Base-by-base conservation (phyloP, 2,113 vertebrate genomes). In the zebrafish (Danio rerio) region DNA sequence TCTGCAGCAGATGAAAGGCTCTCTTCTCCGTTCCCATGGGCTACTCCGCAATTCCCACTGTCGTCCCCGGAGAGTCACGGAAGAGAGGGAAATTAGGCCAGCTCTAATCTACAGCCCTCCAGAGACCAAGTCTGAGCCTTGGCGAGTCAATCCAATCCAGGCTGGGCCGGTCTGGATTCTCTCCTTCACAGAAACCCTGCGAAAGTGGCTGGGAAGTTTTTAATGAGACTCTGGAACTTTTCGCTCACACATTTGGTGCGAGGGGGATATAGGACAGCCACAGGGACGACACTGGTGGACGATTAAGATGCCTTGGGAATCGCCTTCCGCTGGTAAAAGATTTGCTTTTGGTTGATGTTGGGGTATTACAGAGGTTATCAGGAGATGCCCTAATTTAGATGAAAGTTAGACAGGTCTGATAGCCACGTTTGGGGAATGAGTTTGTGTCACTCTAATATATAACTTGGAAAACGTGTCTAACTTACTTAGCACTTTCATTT, bases 1-100 rank as follows among this genome's bases (percentile, higher is more conserved):
- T 83, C 87, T 86, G 87, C 81, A 84, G 80, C 81, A 88, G 85
- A 86, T 88, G 87, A 88, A 88, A 88, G 85, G 70, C 81, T 85
- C 78, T 75, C 81, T 62, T 31, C 66, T 78, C 69, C 73, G 16
- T 55, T 82, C 81, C 83, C 81, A 81, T 80, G 82, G 73, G 87
- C 81, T 40, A 18, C 74, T 75, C 83, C 66, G 72, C 82, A 85
- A 84, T 86, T 83, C 85, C 85, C 80, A 78, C 80, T 81, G 78
- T 83, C 78, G 59, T 81, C 85, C 82, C 85, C 70, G 50, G 87
- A 74, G 87, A 86, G 72, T 58, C 85, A 53, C 47, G 8, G 78
- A 72, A 63, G 84, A 79, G 18, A 40, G 31, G 72, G 74, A 86
- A 85, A 88, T 85, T 85, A 88, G 87, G 83, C 77, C 83, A 85